Evolutionary conservation across 1,140 invertebrate species (phyloP).

Genomic region (Cotesia typhae): DNA sequence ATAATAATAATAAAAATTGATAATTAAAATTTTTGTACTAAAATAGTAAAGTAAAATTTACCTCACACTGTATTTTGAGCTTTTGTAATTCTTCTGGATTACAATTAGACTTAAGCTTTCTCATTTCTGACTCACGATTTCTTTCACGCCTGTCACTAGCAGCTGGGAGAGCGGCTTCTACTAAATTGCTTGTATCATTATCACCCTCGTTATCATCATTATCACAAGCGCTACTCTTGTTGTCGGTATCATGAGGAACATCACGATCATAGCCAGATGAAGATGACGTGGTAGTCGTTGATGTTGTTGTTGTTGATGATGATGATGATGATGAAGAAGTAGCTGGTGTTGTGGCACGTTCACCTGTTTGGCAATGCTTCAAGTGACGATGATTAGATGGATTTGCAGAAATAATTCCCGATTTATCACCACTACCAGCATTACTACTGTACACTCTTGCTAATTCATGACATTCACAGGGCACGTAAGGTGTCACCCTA

Average conservation of each 20-base stretch:
- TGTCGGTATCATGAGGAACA: slow-evolving; percentile 53
- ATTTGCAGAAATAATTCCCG: slow-evolving; percentile 33
- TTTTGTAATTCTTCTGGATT: slow-evolving; percentile 82
- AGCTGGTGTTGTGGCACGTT: slow-evolving; percentile 5
- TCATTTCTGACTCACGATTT: slow-evolving; percentile 69
- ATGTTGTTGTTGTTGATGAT: slow-evolving; percentile 11
- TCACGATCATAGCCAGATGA: slow-evolving; percentile 35
- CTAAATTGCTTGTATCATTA: slow-evolving; percentile 69
- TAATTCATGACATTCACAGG: slow-evolving; percentile 40
- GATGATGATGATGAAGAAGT: slow-evolving; percentile 13
- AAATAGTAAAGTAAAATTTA: slow-evolving; percentile 44
- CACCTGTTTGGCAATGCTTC: slow-evolving; percentile 30
- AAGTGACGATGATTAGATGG: slow-evolving; percentile 14
- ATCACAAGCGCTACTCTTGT: slow-evolving; percentile 57
- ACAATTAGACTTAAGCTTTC: slow-evolving; percentile 81
- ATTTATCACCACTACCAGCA: slow-evolving; percentile 31
- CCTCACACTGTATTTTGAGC: slow-evolving; percentile 76
- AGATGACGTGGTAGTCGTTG: slow-evolving; percentile 1
- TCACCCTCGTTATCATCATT: slow-evolving; percentile 48
- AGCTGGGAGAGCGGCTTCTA: slow-evolving; percentile 75
- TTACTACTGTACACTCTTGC: slow-evolving; percentile 29
- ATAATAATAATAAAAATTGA: slow-evolving; percentile 51
- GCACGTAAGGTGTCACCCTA: slow-evolving; percentile 47
- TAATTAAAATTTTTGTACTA: background rate
- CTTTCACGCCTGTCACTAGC: slow-evolving; percentile 71